Base-by-base conservation (phyloP, 2,888 invertebrate genomes). In the Melieria picta region DNA sequence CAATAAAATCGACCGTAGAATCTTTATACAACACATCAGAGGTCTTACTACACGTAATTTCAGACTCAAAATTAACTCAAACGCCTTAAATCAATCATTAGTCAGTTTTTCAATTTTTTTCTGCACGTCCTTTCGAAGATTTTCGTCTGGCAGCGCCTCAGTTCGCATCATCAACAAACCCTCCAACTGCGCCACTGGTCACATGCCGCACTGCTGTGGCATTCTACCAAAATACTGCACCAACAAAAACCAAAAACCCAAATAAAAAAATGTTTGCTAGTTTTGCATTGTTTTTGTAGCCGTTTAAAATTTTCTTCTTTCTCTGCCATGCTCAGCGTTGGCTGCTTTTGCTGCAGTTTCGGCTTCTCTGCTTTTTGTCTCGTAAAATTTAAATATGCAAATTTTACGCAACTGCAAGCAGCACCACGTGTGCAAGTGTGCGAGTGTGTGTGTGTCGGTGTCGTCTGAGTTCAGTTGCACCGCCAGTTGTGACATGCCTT, bases 341-440 rank as follows among this genome's bases (percentile, higher is more conserved):
- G 13, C 7, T 56, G 62, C 46, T n/a, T 55, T 10, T 65, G 46
- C 7, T 47, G 56, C 30, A 30, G 30, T 30, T 30, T 16, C 30
- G 43, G 30, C 48, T 66, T 66, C 13, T 16, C 43, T 48, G 11
- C 4, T 45, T 43, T 16, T 67, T 30, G 9, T 52, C 46, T 62
- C 55, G 11, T 16, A 7, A 69, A 62, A 58, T 48, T 60, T 62
- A 58, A 62, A 69, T 47, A 69, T 69, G 69, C 62, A 55, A 69
- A 69, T 62, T 30, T 66, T 57, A 66, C 58, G 58, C 66, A 58
- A 16, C 57, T 13, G 46, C 16, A 47, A n/a, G 66, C 57, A 48
- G 42, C 47, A 42, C 58, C 47, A 10, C 6, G 43, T n/a, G 65
- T 56, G 3, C 45, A 30, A 46, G 42, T 30, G 9, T 63, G 16